Percentiles rank a stretch among this genome's conserved stretches.
Conservation (phyloP, 35 echinoderm and acorn worm genomes). For the Ptychodera flava region DNA sequence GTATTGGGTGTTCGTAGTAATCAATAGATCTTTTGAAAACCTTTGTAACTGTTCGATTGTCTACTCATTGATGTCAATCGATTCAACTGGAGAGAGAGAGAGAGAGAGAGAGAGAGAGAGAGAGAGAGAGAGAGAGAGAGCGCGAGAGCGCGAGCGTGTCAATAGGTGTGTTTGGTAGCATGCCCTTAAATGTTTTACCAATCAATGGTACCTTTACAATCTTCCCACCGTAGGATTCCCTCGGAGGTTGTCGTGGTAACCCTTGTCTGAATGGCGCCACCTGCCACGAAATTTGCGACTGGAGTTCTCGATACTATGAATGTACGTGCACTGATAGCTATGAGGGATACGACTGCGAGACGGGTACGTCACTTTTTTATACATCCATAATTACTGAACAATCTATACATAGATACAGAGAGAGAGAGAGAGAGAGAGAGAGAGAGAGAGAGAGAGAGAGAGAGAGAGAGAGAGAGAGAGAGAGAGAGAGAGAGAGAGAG, state of each 20-base stretch:
- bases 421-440: neutral
- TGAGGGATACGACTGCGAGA: neutral
- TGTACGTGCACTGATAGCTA: neutral
- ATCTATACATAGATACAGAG: neutral
- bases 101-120: no score
- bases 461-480: neutral
- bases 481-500: no score
- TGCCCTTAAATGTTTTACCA: neutral
- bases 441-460: neutral
- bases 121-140: no score
- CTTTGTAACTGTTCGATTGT: no score
- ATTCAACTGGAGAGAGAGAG: no score
- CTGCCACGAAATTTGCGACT: neutral
- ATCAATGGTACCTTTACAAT: neutral
- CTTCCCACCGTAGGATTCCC: neutral
- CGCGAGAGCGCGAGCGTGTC: no score
- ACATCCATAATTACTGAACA: neutral
- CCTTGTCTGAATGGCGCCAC: neutral
- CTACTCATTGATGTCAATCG: neutral
- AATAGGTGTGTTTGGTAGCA: neutral
- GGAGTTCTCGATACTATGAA: neutral
- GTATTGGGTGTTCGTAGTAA: no score
- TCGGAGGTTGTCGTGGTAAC: neutral
- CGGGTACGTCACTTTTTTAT: neutral
- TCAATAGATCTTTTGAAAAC: no score